These are phyloP conservation scores for Panzeria rudis DNA, from an alignment of 2,888 invertebrate species.

Conservation along the genomic window DNA sequence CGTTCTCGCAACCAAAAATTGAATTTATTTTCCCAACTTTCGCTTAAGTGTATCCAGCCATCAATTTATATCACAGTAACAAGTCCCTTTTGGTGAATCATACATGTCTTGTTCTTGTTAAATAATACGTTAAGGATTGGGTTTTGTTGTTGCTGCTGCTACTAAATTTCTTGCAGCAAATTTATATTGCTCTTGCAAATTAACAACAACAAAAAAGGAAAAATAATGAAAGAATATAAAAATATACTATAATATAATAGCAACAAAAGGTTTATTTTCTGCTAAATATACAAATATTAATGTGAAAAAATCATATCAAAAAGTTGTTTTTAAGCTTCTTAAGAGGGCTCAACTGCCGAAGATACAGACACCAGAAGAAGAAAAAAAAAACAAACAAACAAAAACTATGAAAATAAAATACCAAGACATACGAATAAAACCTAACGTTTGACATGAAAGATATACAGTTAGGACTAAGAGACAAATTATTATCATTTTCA, in stretches of 20 bases:
- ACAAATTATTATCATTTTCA: conserved; percentile 1
- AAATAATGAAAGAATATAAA: conserved; percentile 1
- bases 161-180: conserved; percentile 5
- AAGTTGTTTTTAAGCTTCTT: conserved; percentile 51
- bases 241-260: background rate
- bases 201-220: conserved; percentile 5
- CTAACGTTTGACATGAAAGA: conserved; percentile 5
- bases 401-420: conserved; percentile 5
- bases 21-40: background rate
- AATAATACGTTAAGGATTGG: conserved; percentile 55
- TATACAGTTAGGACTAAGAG: background rate
- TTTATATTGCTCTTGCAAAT: conserved; percentile 36
- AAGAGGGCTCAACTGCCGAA: conserved; percentile 38
- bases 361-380: background rate
- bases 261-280: conserved; percentile 62
- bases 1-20: too few species aligned
- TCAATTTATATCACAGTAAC: background rate
- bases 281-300: conserved; percentile 51
- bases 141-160: conserved; percentile 14
- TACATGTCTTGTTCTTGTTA: conserved; percentile 49
- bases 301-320: conserved; percentile 49
- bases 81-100: conserved; percentile 38
- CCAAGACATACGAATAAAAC: conserved; percentile 25
- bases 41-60: background rate
- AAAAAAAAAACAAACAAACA: conserved; percentile 3